Evolutionary conservation across 2,797 vertebrate species (phyloP), one percentile per base, ranked within the genome.

Genomic region (Carduelis carduelis): DNA sequence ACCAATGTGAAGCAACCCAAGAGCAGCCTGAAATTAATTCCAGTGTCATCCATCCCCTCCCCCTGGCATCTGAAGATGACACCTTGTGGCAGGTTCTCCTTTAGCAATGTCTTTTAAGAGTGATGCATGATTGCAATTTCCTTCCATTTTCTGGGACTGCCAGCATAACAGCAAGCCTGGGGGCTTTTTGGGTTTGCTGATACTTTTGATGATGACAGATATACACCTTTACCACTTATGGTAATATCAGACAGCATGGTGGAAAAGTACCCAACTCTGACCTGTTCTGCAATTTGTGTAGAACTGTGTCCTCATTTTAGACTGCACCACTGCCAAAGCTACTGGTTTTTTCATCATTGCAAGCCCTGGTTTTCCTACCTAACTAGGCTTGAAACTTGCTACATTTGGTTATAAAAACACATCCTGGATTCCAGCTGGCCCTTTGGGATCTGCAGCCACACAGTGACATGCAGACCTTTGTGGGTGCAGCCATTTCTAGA

Each of bases 121-220:
- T 87, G 83, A 97, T 88, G 46, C 55, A 93, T 50, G 43, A 53
- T 2, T 57, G 46, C 72, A 94, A 90, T 95, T 95, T 91, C 78
- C 65, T 80, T 86, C 84, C 61, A 71, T 78, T 79, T 91, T 50
- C 57, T 9, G 27, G n/a, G 35, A 35, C 64, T 68, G 61, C 15
- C 16, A 4, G 65, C 8, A 1, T 24, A 86, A 61, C 49, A 91
- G 68, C 39, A 61, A 78, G 50, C 94, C 82, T 61, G 46, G 24
- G 39, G 79, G 86, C 18, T 41, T 76, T 20, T 2, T 32, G 39
- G 14, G 12, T 68, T 69, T 78, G 39, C 44, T 41, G 39, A 34
- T 69, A 27, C 46, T 84, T 82, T 23, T 60, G 44, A 74, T 23
- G 63, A 49, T 32, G 82, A 91, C 46, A 78, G 35, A 85, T 83